Base-by-base conservation (phyloP, 1,140 invertebrate genomes). In the Pogonus chalceus region DNA sequence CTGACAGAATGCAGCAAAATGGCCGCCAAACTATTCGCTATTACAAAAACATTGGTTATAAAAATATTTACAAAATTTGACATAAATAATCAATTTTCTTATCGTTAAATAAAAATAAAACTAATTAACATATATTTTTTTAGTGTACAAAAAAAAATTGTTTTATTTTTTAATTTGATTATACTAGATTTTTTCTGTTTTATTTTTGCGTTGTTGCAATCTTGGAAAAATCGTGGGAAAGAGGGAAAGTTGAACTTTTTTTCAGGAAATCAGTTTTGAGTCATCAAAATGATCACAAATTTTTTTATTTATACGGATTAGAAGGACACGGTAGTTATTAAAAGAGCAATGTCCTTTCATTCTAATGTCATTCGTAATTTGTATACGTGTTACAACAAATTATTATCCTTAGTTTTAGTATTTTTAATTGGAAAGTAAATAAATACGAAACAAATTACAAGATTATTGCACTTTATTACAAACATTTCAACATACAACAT, bases 1-100 rank as follows among this genome's bases (percentile, higher is more conserved):
- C 37, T 43, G 37, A 43, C 37, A 43, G 37, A 43, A 43, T 43
- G 37, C 37, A 43, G 37, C 37, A 43, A 43, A 43, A 43, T 43
- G 37, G 37, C 37, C 37, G 37, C 37, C 37, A 43, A 43, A 9
- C 18, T 43, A 43, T 43, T 43, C 37, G 18, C 18, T 4, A 16
- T 43, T 4, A 10, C 37, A 18, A 43, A 43, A 43, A 43, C 37
- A 43, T 43, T 4, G 4, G 37, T 43, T 18, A 12, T 9, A 4
- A 10, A 43, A 43, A 12, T 43, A 43, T 43, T 43, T 43, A 43
- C 4, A 43, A 43, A 43, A 12, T 18, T 31, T 31, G 14, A 31
- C 26, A 31, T 31, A 31, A 31, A 31, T 7, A n/a, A n/a, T n/a
- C n/a, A n/a, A n/a, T n/a, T n/a, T n/a, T 14, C 26, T 31, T 31